Base-by-base conservation (phyloP, 2,888 invertebrate genomes). In the Adineta ricciae region DNA sequence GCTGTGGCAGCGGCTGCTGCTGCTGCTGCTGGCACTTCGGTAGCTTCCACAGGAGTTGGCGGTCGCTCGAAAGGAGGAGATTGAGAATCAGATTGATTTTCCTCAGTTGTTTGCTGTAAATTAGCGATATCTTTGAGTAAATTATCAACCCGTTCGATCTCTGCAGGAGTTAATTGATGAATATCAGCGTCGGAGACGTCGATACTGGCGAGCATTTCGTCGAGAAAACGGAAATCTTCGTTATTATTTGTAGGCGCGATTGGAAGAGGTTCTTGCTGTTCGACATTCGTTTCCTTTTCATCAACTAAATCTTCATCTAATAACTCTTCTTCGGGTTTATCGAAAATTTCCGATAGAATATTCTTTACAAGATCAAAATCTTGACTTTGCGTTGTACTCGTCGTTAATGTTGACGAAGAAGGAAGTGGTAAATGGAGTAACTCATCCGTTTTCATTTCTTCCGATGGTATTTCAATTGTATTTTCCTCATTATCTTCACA, bases 291-390 rank as follows among this genome's bases (percentile, higher is more conserved):
- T 64, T 64, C 27, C 32, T 64, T 32, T 64, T 64, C 64, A 32
- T 64, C 32, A 64, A 36, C 19, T 5, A 27, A 19, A 64, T 19
- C 32, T 36, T 64, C 64, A 32, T 64, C 64, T 7, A 64, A 32
- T 36, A 64, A 32, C 32, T 64, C 64, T 32, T 64, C 64, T 19
- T 64, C 32, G 19, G 32, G 16, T 64, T 64, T 64, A 64, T 64
- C 64, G 32, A 64, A 64, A 7, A 64, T 41, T 41, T 78, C 78
- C 7, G 78, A 78, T 41, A 78, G 9, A n/a, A 41, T 41, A 41
- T 78, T 78, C 24, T 78, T 78, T 41, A 78, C 78, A 78, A 78
- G 78, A 78, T 78, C 78, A 78, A 78, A 78, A 41, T 78, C 78
- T 78, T 78, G 78, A 9, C 14, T 64, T 7, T 27, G 14, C 19